Conservation (phyloP, 2,888 invertebrate species). For the Matsumyia berberina region DNA sequence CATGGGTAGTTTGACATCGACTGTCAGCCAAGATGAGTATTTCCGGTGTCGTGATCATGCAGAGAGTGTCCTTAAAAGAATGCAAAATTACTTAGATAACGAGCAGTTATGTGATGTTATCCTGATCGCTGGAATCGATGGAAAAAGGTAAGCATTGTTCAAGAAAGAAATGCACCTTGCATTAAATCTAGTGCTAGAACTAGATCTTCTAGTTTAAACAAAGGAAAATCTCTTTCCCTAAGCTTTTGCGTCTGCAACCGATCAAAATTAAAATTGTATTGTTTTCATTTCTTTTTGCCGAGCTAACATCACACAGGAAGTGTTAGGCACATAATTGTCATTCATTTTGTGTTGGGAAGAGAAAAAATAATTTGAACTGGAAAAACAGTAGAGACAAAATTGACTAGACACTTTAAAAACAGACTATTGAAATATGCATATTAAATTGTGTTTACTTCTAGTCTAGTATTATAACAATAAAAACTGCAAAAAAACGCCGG, state of each 20-base stretch:
- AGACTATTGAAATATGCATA: neutral
- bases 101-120: slow-evolving; percentile 95
- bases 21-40: slow-evolving; percentile 91
- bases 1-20: slow-evolving; percentile 88
- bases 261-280: slow-evolving; percentile 28
- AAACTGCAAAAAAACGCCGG: no score
- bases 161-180: no score
- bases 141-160: slow-evolving; percentile 85
- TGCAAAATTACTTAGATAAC: slow-evolving; percentile 92
- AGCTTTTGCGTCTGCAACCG: slow-evolving; percentile 30
- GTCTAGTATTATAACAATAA: no score
- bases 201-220: slow-evolving; percentile 34
- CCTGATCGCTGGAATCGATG: slow-evolving; percentile 90
- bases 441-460: no score
- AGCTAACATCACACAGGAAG: slow-evolving; percentile 49
- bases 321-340: slow-evolving; percentile 46
- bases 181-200: no score
- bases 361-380: slow-evolving; percentile 3
- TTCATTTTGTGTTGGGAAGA: slow-evolving; percentile 49
- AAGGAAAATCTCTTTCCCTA: slow-evolving; percentile 39
- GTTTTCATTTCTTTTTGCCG: slow-evolving; percentile 25
- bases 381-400: slow-evolving; percentile 13
- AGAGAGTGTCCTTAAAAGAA: slow-evolving; percentile 91
- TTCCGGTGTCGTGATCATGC: slow-evolving; percentile 92
- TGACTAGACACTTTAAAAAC: neutral